phyloP scores from a whole-genome alignment of 1,140 invertebrate species.

The Drosophila serrata region DNA sequence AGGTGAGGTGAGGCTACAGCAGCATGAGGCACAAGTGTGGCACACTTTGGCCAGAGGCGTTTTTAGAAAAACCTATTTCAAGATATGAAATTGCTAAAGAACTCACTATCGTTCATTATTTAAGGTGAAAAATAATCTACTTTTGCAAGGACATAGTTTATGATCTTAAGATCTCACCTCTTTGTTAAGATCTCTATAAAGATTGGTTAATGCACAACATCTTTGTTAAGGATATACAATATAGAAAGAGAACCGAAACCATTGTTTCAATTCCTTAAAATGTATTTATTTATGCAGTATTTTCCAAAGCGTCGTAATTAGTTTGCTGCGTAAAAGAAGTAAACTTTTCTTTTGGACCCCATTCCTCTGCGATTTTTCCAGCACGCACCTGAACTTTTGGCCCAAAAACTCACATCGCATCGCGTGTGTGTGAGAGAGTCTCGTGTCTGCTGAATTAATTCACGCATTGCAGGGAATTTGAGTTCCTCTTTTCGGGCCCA shows the following conservation, averaged over 20 bases:
- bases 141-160: too few relatives aligned
- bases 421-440: slow-evolving; percentile 42
- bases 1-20: slow-evolving; percentile 11
- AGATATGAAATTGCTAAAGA: too few relatives aligned
- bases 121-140: too few relatives aligned
- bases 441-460: slow-evolving; percentile 69
- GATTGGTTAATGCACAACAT: too few relatives aligned
- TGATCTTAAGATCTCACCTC: too few relatives aligned
- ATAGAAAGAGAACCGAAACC: too few relatives aligned
- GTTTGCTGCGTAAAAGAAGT: too few relatives aligned
- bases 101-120: too few relatives aligned
- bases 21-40: slow-evolving; percentile 22
- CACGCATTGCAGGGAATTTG: slow-evolving; percentile 53
- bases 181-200: too few relatives aligned
- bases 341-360: background rate
- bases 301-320: slow-evolving; percentile 5
- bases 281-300: background rate
- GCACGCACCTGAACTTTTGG: slow-evolving; percentile 43
- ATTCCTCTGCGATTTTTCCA: background rate
- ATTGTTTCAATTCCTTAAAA: background rate
- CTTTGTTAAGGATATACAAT: too few relatives aligned
- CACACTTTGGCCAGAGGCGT: slow-evolving; percentile 29
- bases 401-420: slow-evolving; percentile 13
- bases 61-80: too few relatives aligned
- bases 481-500: slow-evolving; percentile 32